Evolutionary conservation across 2,113 vertebrate genomes (phyloP).

Genomic region (Empidonax alnorum): DNA sequence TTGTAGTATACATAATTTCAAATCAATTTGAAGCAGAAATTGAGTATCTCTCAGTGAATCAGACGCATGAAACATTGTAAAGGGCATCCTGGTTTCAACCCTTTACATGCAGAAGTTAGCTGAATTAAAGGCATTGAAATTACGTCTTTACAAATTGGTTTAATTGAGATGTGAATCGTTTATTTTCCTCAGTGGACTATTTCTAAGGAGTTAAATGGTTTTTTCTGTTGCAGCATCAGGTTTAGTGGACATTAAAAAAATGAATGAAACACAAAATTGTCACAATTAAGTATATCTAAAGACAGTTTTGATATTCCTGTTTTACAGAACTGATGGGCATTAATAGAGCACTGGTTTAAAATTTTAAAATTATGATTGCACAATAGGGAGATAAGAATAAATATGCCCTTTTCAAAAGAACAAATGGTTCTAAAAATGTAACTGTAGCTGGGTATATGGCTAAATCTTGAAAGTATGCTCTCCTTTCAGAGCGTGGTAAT

Average conservation of each 20-base stretch:
- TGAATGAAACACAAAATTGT: not conserved
- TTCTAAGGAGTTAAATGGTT: not conserved
- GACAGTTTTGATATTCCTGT: not conserved
- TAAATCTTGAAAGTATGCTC: not conserved
- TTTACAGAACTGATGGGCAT: not conserved
- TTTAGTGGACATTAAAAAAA: not conserved
- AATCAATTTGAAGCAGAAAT: not conserved
- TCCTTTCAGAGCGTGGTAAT: not conserved
- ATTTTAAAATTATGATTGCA: not conserved
- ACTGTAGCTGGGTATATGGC: not conserved
- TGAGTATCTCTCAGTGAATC: not conserved
- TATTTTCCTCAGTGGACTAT: not conserved
- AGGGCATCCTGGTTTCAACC: not conserved
- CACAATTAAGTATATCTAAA: not conserved
- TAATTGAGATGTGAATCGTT: slow-evolving; percentile 13
- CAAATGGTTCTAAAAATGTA: not conserved
- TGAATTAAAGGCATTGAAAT: not conserved
- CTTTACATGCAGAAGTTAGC: not conserved
- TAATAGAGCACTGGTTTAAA: not conserved
- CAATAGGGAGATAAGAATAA: not conserved
- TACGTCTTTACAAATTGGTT: not conserved
- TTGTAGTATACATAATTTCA: not conserved
- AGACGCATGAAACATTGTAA: not conserved
- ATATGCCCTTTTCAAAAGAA: not conserved
- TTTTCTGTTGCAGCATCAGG: not conserved